Base-by-base conservation (phyloP, 2,113 vertebrate genomes). In the Gambusia affinis region DNA sequence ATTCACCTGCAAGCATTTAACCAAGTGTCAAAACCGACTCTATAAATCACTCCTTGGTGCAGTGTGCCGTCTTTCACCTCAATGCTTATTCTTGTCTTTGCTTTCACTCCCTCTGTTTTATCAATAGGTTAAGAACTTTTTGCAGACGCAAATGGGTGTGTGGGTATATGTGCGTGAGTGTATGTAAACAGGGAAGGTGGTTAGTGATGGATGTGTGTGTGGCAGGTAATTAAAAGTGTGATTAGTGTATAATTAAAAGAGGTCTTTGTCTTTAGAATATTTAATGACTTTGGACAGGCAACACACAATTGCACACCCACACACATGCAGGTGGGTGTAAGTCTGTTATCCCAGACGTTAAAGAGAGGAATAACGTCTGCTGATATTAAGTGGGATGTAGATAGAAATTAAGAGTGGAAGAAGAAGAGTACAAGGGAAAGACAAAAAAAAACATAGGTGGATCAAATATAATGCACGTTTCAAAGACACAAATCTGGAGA, bases 151-250 rank as follows among this genome's bases (percentile, higher is more conserved):
- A 64, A 42, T 74, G 72, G 63, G 64, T 67, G 82, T 72, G 68
- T 78, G 65, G 24, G 67, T 64, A 66, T 31, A 31, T 30, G 73
- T 44, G 75, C 75, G 75, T 73, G 62, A 44, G 66, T 77, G 75
- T 73, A 66, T 30, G 67, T 8, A 12, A 17, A 71, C 33, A 5
- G n/a, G 10, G 39, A 33, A 69, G 71, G 78, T 66, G 79, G 75
- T 73, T 84, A 75, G 70, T 88, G 87, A 90, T 89, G 83, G 87
- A 92, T 88, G 85, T 72, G 74, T 81, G 80, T 63, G 83, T 90
- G 90, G 85, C 89, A 92, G 83, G 83, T 90, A 91, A 91, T 92
- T 90, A 90, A 93, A 93, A 89, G 86, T 87, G 84, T 91, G 87
- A 93, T 90, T 88, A 88, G 89, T 86, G 78, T 75, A 87, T 92